These are phyloP conservation scores for Hoplostethus atlanticus DNA, from an alignment of 2,797 vertebrate genomes.

Conservation along the genomic window DNA sequence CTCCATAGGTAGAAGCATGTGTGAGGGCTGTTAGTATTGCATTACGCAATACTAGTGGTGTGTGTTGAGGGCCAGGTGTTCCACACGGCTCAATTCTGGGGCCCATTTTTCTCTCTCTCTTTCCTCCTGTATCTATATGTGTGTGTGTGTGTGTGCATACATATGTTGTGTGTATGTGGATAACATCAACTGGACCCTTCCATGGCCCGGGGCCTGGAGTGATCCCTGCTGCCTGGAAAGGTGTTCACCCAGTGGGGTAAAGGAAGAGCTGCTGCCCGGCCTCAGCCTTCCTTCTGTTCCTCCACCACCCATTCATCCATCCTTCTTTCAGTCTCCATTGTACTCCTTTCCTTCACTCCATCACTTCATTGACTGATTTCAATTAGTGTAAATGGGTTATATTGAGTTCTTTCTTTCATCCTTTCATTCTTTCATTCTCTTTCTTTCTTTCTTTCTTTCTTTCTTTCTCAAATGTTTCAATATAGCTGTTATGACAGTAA, in stretches of 20 bases:
- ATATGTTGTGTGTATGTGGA: constrained; percentile 21
- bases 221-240: constrained; percentile 47
- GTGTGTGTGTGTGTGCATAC: not conserved
- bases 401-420: not conserved
- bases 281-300: constrained; percentile 17
- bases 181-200: constrained; percentile 46
- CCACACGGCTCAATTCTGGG: no score
- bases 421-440: not conserved
- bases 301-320: constrained; percentile 1
- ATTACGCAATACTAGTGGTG: constrained; percentile 6
- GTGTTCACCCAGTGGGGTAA: constrained; percentile 44
- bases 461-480: no score
- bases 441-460: not conserved
- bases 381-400: not conserved
- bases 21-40: constrained; percentile 48
- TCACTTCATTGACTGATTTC: not conserved
- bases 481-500: no score
- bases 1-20: constrained; percentile 60
- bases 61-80: constrained; percentile 2
- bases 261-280: constrained; percentile 8
- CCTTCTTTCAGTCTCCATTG: not conserved
- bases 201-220: constrained; percentile 24
- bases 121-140: not conserved
- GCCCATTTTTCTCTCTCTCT: no score
- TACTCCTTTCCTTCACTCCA: not conserved